Conservation (phyloP, 1,140 invertebrate species). For the Drosophila serrata region DNA sequence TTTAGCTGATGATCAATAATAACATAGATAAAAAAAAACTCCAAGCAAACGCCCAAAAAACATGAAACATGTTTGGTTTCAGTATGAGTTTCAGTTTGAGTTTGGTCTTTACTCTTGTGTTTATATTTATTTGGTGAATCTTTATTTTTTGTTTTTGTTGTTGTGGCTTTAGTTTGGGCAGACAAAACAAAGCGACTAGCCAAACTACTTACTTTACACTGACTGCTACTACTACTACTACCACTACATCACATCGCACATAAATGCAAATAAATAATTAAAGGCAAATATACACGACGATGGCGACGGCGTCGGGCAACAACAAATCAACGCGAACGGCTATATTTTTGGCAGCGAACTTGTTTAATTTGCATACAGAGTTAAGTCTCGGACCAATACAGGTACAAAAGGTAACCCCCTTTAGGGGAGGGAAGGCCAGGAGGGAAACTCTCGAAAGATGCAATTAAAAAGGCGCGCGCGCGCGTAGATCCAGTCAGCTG, state of each 20-base stretch:
- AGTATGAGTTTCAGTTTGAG: not conserved
- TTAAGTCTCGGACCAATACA: constrained; percentile 18
- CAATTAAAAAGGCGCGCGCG: constrained; percentile 64
- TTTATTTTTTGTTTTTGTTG: too few relatives aligned
- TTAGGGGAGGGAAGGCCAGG: constrained; percentile 13
- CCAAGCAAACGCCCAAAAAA: constrained; percentile 43
- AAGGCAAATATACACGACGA: constrained; percentile 64
- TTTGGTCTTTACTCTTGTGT: constrained; percentile 1
- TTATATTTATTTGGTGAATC: constrained; percentile 15
- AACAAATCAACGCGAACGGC: constrained; percentile 51
- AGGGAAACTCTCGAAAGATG: constrained; percentile 35
- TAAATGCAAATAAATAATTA: constrained; percentile 79
- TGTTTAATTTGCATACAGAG: constrained; percentile 78
- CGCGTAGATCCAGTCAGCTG: constrained; percentile 70
- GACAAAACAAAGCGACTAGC: constrained; percentile 35
- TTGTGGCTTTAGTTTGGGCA: constrained; percentile 18
- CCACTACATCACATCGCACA: constrained; percentile 30
- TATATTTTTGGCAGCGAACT: constrained; percentile 79
- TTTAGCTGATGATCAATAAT: constrained; percentile 77
- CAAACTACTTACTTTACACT: constrained; percentile 60
- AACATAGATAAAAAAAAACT: constrained; percentile 18
- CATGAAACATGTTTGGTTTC: constrained; percentile 62
- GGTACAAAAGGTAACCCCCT: not conserved
- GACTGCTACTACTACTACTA: constrained; percentile 22
- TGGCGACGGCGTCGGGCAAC: constrained; percentile 20